phyloP scores from a whole-genome alignment of 2,888 invertebrate genomes.

The Trissolcus japonicus region DNA sequence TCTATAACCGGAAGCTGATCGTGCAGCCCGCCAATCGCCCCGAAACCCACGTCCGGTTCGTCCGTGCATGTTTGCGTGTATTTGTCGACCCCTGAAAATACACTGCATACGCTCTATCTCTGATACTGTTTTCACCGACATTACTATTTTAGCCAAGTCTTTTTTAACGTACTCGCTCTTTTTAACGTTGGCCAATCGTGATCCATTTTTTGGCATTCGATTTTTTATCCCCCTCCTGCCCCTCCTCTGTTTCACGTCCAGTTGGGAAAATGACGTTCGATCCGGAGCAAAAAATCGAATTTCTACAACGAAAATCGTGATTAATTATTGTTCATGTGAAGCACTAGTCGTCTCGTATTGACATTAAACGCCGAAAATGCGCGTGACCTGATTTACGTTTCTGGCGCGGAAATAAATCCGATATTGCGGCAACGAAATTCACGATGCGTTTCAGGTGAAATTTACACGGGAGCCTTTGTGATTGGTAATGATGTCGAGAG shows the following conservation, averaged over 20 bases:
- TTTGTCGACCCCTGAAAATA: slow-evolving; percentile 65
- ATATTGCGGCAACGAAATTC: slow-evolving; percentile 8
- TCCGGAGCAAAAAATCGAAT: slow-evolving; percentile 16
- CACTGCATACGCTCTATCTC: slow-evolving; percentile 37
- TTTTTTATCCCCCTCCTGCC: slow-evolving; percentile 23
- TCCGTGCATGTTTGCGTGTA: slow-evolving; percentile 53
- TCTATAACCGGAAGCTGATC: slow-evolving; percentile 71
- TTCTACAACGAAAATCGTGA: not conserved
- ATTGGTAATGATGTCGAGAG: too few species aligned
- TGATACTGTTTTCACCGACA: slow-evolving; percentile 29
- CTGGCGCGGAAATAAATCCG: slow-evolving; percentile 21
- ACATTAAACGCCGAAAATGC: slow-evolving; percentile 34
- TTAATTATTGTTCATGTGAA: slow-evolving; percentile 29
- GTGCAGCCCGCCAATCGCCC: slow-evolving; percentile 62
- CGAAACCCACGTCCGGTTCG: slow-evolving; percentile 68
- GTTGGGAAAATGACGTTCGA: too few species aligned
- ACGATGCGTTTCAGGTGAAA: not conserved
- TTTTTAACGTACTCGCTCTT: not conserved
- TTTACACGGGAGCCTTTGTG: too few species aligned
- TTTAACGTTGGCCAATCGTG: slow-evolving; percentile 4
- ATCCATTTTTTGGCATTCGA: slow-evolving; percentile 31
- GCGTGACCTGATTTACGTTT: slow-evolving; percentile 25
- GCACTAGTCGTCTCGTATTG: slow-evolving; percentile 12
- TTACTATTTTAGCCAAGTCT: slow-evolving; percentile 18
- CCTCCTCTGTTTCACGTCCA: not conserved